Conservation (phyloP, 2,888 invertebrate species). For the Taenaris catops region DNA sequence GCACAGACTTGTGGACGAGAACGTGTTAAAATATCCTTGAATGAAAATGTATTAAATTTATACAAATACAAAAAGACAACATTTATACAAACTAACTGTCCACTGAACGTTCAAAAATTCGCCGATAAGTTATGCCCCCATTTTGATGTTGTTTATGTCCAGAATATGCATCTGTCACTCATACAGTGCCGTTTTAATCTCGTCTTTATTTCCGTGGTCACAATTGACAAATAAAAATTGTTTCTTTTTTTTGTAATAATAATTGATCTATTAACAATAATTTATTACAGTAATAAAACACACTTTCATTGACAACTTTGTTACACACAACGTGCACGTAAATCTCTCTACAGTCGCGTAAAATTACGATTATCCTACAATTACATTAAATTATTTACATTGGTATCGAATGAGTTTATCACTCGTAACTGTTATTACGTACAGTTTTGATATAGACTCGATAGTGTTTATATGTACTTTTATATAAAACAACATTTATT, state of each 20-base stretch:
- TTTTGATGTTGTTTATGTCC: too few relatives aligned
- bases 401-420: constrained; percentile 31
- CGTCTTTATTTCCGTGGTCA: too few relatives aligned
- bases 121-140: too few relatives aligned
- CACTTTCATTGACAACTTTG: constrained; percentile 51
- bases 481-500: too few relatives aligned
- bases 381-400: constrained; percentile 60
- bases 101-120: too few relatives aligned
- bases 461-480: background rate
- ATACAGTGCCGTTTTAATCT: too few relatives aligned
- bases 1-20: too few relatives aligned
- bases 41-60: too few relatives aligned
- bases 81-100: too few relatives aligned
- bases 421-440: constrained; percentile 30
- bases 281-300: constrained; percentile 71
- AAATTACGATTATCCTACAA: constrained; percentile 45
- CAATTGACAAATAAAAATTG: too few relatives aligned
- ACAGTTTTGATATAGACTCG: constrained; percentile 9
- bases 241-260: constrained; percentile 48
- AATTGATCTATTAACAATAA: constrained; percentile 77
- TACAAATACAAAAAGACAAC: too few relatives aligned
- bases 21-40: too few relatives aligned
- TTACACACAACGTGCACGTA: constrained; percentile 51
- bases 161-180: background rate
- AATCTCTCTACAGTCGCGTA: constrained; percentile 37